Base-by-base conservation (phyloP, 2,797 vertebrate genomes). In the Lacerta viridis region DNA sequence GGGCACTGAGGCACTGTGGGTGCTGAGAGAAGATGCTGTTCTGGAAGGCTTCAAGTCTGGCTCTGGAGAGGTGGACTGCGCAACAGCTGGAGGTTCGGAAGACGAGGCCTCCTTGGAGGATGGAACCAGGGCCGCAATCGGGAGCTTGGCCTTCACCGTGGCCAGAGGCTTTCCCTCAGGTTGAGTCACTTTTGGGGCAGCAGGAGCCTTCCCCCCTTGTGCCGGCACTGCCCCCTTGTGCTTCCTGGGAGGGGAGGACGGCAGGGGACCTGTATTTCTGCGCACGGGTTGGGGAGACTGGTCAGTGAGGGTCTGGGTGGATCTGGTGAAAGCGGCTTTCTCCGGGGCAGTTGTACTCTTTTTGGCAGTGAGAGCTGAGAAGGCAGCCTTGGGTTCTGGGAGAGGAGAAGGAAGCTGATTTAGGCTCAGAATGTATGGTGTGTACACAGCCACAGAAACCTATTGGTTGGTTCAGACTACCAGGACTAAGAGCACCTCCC, bases 271-370 rank as follows among this genome's bases (percentile, higher is more conserved):
- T 15, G 11, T 0, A 0, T 68, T 46, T 1, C 85, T 88, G 25
- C n/a, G 83, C 74, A 81, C 29, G 3, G 71, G 41, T 76, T 91
- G 91, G 23, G 71, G 78, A 71, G 87, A 13, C 0, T 75, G 95
- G 89, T 93, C 92, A 93, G 92, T 92, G 94, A 95, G 93, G 4
- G 95, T 95, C 88, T 96, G 96, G 83, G 95, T 93, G 0, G 55
- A 93, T 85, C 89, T 89, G 87, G 88, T 91, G 66, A 95, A 94
- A 88, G 93, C 91, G 72, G 68, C 77, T 79, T 91, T 96, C 66
- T 94, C 90, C 0, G 82, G 83, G 33, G 76, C 33, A 7, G 79
- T 4, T 0, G 68, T 29, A 46, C 91, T 85, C 87, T 90, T 93
- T 86, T 93, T 95, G 85, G 90, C 90, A 81, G 92, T n/a, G 36